phyloP scores from a whole-genome alignment of 2,888 invertebrate genomes.

The Nephrotoma guestfalica region DNA sequence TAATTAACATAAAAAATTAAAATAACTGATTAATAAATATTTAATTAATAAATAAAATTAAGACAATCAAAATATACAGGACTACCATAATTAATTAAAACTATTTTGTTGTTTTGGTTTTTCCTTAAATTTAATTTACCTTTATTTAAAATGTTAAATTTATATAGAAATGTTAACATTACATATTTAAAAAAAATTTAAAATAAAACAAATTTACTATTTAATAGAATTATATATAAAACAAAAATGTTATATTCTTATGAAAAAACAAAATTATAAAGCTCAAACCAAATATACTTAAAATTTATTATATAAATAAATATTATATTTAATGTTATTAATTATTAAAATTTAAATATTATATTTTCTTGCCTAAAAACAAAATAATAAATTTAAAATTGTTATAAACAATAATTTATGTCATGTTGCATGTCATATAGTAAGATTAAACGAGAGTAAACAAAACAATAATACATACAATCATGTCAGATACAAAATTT shows the following conservation, averaged over 20 bases:
- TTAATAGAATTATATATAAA: background rate
- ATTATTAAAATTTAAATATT: background rate
- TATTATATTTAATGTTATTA: background rate
- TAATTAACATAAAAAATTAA: background rate
- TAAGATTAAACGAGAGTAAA: background rate
- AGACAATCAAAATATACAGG: background rate
- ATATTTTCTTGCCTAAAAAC: background rate
- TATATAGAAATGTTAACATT: background rate
- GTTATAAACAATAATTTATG: background rate
- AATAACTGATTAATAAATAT: background rate
- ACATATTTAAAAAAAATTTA: background rate
- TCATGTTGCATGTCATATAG: background rate
- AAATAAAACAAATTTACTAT: background rate
- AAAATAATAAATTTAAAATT: background rate
- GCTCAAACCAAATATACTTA: background rate
- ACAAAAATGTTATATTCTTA: background rate
- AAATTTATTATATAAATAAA: background rate
- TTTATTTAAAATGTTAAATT: background rate
- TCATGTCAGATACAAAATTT: background rate
- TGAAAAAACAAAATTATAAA: background rate
- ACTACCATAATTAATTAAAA: background rate
- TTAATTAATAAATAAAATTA: background rate
- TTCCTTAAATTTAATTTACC: background rate
- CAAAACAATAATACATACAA: background rate
- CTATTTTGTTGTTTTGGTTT: background rate